phyloP scores from a whole-genome alignment of 2,797 vertebrate species.

The Pelodytes ibericus region DNA sequence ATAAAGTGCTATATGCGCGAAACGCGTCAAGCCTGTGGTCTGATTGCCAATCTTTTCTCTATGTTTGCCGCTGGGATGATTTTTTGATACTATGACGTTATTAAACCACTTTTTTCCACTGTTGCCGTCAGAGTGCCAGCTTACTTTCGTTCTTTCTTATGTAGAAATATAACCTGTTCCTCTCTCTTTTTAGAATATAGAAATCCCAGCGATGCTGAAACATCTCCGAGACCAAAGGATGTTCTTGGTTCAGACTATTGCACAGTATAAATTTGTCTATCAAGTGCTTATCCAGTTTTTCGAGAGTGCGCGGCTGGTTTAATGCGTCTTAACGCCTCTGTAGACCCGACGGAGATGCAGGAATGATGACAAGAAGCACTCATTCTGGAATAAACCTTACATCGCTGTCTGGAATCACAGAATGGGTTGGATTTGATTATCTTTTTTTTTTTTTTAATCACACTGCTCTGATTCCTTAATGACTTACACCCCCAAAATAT shows the following conservation, averaged over 20 bases:
- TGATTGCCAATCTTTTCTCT: too few species aligned
- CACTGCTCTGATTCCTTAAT: background rate
- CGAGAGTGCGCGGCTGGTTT: slow-evolving; percentile 95
- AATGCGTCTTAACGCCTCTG: slow-evolving; percentile 59
- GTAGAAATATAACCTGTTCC: too few species aligned
- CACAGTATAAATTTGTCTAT: slow-evolving; percentile 96
- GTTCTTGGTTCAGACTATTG: slow-evolving; percentile 96
- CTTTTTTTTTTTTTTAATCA: background rate
- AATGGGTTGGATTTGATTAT: too few species aligned
- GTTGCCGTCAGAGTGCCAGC: too few species aligned
- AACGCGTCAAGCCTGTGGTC: too few species aligned
- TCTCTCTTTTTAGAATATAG: slow-evolving; percentile 79
- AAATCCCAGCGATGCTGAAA: slow-evolving; percentile 89
- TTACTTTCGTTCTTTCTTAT: too few species aligned
- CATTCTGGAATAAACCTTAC: too few species aligned
- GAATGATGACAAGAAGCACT: background rate
- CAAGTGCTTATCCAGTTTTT: slow-evolving; percentile 96
- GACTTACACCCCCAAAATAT: background rate
- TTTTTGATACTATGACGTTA: too few species aligned
- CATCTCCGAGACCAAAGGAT: slow-evolving; percentile 90
- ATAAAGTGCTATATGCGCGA: too few species aligned
- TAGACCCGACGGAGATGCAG: slow-evolving; percentile 34
- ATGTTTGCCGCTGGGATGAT: too few species aligned
- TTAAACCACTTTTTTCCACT: too few species aligned
- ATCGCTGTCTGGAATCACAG: too few species aligned